Evolutionary conservation across 2,888 invertebrate genomes (phyloP), one percentile per base, ranked within the genome.

Genomic region (Steromphala cineraria): DNA sequence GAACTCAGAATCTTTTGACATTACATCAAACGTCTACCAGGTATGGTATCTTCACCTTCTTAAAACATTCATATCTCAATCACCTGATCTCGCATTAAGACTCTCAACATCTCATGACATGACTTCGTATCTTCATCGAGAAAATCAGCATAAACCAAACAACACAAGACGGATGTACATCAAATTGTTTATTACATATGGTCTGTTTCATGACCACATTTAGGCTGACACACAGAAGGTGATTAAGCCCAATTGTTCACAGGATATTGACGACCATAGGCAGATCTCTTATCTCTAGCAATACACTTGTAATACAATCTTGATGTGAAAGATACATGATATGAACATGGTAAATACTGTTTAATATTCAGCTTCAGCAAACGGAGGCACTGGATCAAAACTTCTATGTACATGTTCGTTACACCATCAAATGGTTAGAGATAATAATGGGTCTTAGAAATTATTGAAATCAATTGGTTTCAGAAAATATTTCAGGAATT

Each of bases 171-270:
- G n/a, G 4, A 71, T 10, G 2, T 71, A 71, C 71, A 71, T 71
- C 40, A 71, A 31, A 71, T 31, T 71, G 71, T 71, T 71, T 71
- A 71, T 71, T 71, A 71, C 71, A 71, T 71, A 71, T 19, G 71
- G 31, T 71, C 31, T 40, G 71, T 31, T 71, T 71, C 10, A 46
- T 10, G 13, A 46, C 46, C 46, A 46, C 46, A 10, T 46, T 46
- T 1, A 13, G 13, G 46, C 46, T 46, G 46, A 46, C 46, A 46
- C 46, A 46, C 46, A 13, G 5, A 46, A 10, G 46, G 46, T 46
- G 46, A 36, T 71, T 8, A 36, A 31, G 19, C 19, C 36, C 28
- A 24, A 36, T 71, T 62, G 19, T 28, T 71, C 40, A 71, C 36
- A 40, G 10, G 19, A 40, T 36, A 28, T 28, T 67, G 36, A 71